Percentiles rank a stretch among this genome's conserved stretches.
Evolutionary conservation across 1,140 invertebrate species (phyloP).

Genomic region (Luehdorfia chinensis): DNA sequence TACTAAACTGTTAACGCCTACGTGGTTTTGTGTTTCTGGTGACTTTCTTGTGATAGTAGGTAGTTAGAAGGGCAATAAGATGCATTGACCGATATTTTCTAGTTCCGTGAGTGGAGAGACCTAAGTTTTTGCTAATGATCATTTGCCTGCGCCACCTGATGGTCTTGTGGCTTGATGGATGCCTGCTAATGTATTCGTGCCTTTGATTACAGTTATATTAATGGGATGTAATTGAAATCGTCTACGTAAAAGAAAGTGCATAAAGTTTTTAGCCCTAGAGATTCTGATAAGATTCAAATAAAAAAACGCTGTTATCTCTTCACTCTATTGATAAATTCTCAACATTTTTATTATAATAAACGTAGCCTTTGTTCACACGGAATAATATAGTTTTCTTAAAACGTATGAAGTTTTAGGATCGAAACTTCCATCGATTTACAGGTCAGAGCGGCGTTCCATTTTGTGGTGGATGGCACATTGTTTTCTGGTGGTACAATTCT

Average conservation of each 20-base stretch:
- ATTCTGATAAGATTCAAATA: no score
- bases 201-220: slow-evolving; percentile 18
- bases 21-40: slow-evolving; percentile 14
- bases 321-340: no score
- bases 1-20: slow-evolving; percentile 4
- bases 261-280: no score
- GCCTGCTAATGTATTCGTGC: slow-evolving; percentile 18
- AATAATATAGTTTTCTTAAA: no score
- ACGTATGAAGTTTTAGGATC: no score
- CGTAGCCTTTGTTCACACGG: no score
- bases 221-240: slow-evolving; percentile 22
- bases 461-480: no score
- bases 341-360: no score
- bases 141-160: slow-evolving; percentile 25
- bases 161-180: slow-evolving; percentile 20
- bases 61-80: slow-evolving; percentile 16
- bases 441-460: no score
- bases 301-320: no score
- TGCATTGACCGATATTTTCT: slow-evolving; percentile 22
- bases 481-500: no score
- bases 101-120: slow-evolving; percentile 15
- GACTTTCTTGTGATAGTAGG: slow-evolving; percentile 17
- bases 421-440: no score
- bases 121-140: slow-evolving; percentile 20
- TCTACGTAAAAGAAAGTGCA: slow-evolving; percentile 1